Conservation (phyloP, 2,888 invertebrate species). For the Lordiphosa fenestrarum region DNA sequence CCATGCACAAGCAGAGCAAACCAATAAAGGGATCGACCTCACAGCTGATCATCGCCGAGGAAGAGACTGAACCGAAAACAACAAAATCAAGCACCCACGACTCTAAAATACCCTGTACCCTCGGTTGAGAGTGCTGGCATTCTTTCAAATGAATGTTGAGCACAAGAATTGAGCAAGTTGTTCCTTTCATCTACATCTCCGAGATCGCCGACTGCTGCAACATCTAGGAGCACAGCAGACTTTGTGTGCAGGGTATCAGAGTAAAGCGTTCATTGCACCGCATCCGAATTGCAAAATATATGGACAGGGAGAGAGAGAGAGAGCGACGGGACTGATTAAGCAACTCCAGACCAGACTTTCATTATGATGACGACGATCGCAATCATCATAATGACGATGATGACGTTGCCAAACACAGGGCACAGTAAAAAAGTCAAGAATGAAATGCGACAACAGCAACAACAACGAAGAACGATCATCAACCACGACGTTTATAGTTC, state of each 20-base stretch:
- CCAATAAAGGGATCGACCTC: constrained; percentile 65
- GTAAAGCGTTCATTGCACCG: constrained; percentile 66
- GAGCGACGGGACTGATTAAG: constrained; percentile 54
- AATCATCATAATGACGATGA: constrained; percentile 53
- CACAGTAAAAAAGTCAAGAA: constrained; percentile 54
- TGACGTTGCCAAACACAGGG: constrained; percentile 67
- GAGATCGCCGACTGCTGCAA: too few relatives aligned
- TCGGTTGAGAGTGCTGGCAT: too few relatives aligned
- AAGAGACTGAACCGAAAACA: constrained; percentile 7
- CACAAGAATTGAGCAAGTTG: too few relatives aligned
- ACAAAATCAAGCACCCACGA: neutral
- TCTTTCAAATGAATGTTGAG: too few relatives aligned
- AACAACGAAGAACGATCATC: constrained; percentile 31
- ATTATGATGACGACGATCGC: constrained; percentile 48
- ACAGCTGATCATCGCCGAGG: constrained; percentile 51
- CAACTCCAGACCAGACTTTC: constrained; percentile 42
- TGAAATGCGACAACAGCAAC: constrained; percentile 50
- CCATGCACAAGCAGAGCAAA: constrained; percentile 44
- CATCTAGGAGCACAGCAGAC: too few relatives aligned
- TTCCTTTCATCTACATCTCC: too few relatives aligned
- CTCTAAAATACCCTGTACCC: too few relatives aligned
- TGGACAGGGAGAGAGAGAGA: neutral
- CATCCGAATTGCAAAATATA: constrained; percentile 37
- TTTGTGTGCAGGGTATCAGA: constrained; percentile 1
- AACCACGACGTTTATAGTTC: constrained; percentile 74